Conservation (phyloP, 2,113 vertebrate species). For the Myotis yumanensis region DNA sequence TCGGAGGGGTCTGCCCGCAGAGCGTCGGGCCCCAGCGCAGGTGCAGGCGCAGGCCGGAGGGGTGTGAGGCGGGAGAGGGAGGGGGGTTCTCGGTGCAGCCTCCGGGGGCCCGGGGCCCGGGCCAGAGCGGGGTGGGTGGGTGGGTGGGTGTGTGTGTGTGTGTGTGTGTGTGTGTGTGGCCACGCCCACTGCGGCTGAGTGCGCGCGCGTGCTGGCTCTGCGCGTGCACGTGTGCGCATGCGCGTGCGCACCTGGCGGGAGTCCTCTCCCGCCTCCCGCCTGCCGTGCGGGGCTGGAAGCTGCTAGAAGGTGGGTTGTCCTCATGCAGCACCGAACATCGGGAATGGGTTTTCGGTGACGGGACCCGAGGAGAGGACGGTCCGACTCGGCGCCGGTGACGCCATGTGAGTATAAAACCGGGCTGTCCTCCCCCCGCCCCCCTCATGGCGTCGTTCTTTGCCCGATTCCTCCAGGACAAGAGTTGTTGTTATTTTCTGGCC, state of each 20-base stretch:
- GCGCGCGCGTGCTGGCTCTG: too few species aligned
- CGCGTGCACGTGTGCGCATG: neutral
- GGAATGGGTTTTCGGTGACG: neutral
- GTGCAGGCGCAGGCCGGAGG: neutral
- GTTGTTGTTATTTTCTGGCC: too few species aligned
- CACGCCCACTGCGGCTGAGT: too few species aligned
- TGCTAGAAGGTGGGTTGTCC: neutral
- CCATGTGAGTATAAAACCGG: accelerated
- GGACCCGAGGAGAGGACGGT: neutral
- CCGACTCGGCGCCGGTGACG: neutral
- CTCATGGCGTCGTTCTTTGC: neutral
- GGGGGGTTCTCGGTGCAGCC: neutral
- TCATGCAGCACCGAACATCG: neutral
- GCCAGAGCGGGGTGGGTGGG: neutral
- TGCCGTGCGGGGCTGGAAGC: neutral
- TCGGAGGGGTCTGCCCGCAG: constrained; percentile 78
- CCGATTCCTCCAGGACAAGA: neutral
- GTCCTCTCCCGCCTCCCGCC: neutral
- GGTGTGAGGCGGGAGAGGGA: neutral
- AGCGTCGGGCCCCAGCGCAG: constrained; percentile 74
- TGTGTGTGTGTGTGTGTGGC: too few species aligned
- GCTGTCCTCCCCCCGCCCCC: neutral
- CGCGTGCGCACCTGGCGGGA: neutral
- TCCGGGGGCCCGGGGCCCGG: neutral
- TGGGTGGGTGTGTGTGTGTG: too few species aligned